These are phyloP conservation scores for Sciurus niger DNA, from an alignment of 2,113 vertebrate genomes.

Conservation along the genomic window DNA sequence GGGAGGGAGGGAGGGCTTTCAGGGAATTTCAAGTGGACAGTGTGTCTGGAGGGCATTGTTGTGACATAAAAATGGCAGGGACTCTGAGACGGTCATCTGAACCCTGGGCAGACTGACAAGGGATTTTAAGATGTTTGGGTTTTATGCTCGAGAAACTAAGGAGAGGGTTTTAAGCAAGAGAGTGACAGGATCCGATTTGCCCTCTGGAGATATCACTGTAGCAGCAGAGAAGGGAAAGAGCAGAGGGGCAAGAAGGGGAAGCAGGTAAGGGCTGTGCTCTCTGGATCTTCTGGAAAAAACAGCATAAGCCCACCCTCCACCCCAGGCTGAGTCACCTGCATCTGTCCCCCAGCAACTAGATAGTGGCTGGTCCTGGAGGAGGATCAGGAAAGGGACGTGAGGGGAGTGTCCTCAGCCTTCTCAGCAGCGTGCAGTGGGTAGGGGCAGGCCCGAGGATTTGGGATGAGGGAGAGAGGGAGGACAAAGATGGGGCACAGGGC, in stretches of 20 bases:
- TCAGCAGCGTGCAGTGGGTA: fast-evolving
- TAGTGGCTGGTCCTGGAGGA: background rate
- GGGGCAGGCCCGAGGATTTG: background rate
- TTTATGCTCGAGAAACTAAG: conserved; percentile 7
- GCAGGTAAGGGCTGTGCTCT: background rate
- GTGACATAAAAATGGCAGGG: background rate
- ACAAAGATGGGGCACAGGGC: no score
- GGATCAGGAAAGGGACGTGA: background rate
- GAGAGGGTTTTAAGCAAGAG: background rate
- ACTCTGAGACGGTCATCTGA: background rate
- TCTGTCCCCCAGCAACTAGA: no score
- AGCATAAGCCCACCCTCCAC: background rate
- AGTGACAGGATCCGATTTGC: background rate
- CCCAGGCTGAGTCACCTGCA: no score
- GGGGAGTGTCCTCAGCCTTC: background rate
- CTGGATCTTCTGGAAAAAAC: background rate
- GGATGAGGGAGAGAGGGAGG: no score
- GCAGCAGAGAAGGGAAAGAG: background rate
- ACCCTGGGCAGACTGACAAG: background rate
- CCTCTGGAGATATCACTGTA: background rate
- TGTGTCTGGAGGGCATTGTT: background rate
- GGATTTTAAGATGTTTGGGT: background rate
- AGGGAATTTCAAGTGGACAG: fast-evolving
- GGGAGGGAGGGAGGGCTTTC: fast-evolving
- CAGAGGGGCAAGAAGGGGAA: fast-evolving